A percentile compares a stretch with the other conserved stretches of the same genome.
Evolutionary conservation across 2,888 invertebrate genomes (phyloP).

Genomic region (Lypha dubia): DNA sequence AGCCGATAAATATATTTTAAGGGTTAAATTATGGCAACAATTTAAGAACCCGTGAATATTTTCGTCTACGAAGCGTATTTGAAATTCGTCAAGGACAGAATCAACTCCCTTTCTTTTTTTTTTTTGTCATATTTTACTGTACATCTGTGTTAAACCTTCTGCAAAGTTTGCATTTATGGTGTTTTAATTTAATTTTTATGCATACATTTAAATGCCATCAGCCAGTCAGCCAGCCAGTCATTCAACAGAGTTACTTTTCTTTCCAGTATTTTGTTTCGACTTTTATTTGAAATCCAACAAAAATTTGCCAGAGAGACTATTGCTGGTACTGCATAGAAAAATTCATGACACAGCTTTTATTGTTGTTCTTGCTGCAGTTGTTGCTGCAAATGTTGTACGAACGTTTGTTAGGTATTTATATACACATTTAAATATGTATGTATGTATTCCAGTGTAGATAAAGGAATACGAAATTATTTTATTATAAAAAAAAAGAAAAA

Average conservation of each 20-base stretch:
- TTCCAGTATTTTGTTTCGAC: slow-evolving; percentile 3
- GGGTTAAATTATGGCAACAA: no score
- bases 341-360: slow-evolving; percentile 6
- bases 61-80: not conserved
- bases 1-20: no score
- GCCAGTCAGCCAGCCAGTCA: slow-evolving; percentile 5
- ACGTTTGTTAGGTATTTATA: slow-evolving; percentile 1
- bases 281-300: slow-evolving; percentile 21
- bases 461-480: slow-evolving; percentile 40
- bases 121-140: not conserved
- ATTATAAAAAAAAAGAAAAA: slow-evolving; percentile 26
- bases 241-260: slow-evolving; percentile 35
- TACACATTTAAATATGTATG: not conserved
- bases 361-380: slow-evolving; percentile 41
- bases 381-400: slow-evolving; percentile 20
- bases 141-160: slow-evolving; percentile 47
- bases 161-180: slow-evolving; percentile 69
- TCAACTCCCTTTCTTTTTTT: no score
- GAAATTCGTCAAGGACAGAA: not conserved
- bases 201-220: slow-evolving; percentile 65
- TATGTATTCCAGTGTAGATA: slow-evolving; percentile 8
- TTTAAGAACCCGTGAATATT: not conserved
- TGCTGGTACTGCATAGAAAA: slow-evolving; percentile 31
- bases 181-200: slow-evolving; percentile 71
- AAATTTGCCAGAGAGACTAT: slow-evolving; percentile 36